Conservation (phyloP, 2,888 invertebrate genomes). For the Spodoptera exigua region DNA sequence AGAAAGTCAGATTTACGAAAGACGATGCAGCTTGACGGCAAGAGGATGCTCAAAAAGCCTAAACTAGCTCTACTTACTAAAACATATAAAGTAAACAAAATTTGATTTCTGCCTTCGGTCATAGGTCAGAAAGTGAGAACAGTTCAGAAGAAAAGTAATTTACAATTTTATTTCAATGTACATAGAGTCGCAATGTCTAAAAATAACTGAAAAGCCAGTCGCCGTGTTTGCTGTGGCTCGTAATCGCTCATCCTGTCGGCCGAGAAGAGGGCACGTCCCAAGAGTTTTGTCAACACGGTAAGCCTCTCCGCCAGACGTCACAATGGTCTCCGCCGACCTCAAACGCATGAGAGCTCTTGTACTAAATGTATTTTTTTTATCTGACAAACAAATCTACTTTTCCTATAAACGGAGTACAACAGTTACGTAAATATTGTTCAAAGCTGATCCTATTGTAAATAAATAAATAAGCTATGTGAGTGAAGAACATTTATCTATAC, state of each 20-base stretch:
- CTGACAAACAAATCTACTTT: slow-evolving; percentile 5
- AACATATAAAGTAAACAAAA: too few species aligned
- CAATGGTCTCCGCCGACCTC: slow-evolving; percentile 57
- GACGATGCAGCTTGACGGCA: too few species aligned
- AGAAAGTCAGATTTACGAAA: too few species aligned
- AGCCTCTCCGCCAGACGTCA: slow-evolving; percentile 62
- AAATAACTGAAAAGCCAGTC: slow-evolving; percentile 44
- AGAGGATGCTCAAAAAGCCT: too few species aligned
- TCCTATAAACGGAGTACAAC: neutral
- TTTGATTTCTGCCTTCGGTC: neutral
- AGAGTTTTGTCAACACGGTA: slow-evolving; percentile 74
- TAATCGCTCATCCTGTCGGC: slow-evolving; percentile 63
- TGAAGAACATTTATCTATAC: too few species aligned
- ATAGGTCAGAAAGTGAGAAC: neutral
- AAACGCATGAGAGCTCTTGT: slow-evolving; percentile 35
- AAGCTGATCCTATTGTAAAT: too few species aligned
- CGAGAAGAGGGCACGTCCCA: slow-evolving; percentile 67
- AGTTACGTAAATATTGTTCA: too few species aligned
- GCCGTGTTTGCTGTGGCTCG: slow-evolving; percentile 54
- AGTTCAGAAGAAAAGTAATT: neutral
- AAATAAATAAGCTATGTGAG: too few species aligned
- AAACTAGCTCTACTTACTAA: too few species aligned
- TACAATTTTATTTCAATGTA: neutral
- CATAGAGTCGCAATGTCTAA: slow-evolving; percentile 18
- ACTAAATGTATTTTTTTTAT: slow-evolving; percentile 42